Conservation (phyloP, 2,888 invertebrate species). For the Trichopria drosophilae region DNA sequence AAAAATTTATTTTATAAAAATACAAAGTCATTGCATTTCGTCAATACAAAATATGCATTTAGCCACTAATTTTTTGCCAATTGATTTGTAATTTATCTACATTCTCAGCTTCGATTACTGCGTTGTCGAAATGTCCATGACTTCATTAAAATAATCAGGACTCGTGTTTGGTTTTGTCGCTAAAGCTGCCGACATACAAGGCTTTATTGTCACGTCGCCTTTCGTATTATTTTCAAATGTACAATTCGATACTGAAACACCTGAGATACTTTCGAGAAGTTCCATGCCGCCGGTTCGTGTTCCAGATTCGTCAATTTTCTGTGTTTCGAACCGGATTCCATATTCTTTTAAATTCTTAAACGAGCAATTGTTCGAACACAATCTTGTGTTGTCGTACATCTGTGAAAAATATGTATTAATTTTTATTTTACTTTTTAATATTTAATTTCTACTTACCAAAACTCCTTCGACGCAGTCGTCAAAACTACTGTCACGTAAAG, state of each 20-base stretch:
- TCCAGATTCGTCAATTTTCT: conserved; percentile 43
- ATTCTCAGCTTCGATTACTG: too few relatives aligned
- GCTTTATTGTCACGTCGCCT: conserved; percentile 47
- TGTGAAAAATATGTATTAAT: conserved; percentile 39
- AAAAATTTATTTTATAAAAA: too few relatives aligned
- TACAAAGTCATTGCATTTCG: too few relatives aligned
- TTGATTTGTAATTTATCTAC: too few relatives aligned
- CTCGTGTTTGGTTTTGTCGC: conserved; percentile 41
- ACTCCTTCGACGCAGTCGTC: conserved; percentile 52
- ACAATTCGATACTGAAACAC: conserved; percentile 46
- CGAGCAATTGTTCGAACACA: conserved; percentile 51
- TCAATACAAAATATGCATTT: too few relatives aligned
- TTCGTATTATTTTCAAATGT: conserved; percentile 47
- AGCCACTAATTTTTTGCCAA: too few relatives aligned
- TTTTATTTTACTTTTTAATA: conserved; percentile 10
- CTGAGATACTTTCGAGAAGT: conserved; percentile 41
- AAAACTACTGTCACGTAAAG: conserved; percentile 54
- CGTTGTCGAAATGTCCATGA: too few relatives aligned
- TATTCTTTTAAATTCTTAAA: conserved; percentile 60
- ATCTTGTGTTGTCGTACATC: conserved; percentile 57
- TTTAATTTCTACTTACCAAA: conserved; percentile 44
- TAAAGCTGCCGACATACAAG: conserved; percentile 33
- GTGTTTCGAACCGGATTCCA: conserved; percentile 61
- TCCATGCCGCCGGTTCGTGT: conserved; percentile 43
- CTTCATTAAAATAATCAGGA: too few relatives aligned